phyloP scores from a whole-genome alignment of 2,113 vertebrate species.

The Struthidea cinerea region DNA sequence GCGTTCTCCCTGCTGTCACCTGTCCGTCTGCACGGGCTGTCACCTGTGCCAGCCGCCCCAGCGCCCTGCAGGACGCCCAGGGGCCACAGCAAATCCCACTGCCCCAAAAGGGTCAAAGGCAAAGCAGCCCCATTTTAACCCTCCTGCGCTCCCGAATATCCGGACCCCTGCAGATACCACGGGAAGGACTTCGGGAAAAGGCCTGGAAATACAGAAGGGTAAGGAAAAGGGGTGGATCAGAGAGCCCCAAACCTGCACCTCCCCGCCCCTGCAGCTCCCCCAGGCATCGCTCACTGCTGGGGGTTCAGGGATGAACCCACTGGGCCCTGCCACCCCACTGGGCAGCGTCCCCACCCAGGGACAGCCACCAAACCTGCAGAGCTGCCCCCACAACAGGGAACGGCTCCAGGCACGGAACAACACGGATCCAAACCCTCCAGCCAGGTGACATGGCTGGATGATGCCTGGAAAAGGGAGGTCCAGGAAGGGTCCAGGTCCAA shows the following conservation, averaged over 20 bases:
- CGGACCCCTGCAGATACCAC: neutral
- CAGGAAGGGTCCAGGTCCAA: neutral
- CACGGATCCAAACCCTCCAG: neutral
- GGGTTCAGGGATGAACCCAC: neutral
- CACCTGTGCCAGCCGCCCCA: neutral
- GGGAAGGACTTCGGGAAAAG: neutral
- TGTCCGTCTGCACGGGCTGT: neutral
- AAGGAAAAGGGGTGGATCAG: neutral
- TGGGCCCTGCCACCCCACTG: neutral
- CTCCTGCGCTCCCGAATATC: neutral
- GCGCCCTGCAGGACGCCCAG: neutral
- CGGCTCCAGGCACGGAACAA: neutral
- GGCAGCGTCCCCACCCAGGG: fast-evolving
- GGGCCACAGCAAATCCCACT: neutral
- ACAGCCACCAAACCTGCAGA: neutral
- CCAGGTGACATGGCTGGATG: neutral
- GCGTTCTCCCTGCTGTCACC: neutral
- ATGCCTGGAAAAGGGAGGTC: neutral
- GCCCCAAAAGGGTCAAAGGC: neutral
- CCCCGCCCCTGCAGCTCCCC: neutral
- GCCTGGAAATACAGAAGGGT: neutral
- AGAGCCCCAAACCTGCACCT: neutral
- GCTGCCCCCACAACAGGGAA: neutral
- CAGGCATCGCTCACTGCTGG: neutral
- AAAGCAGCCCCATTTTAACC: neutral